Base-by-base conservation (phyloP, 2,797 vertebrate genomes). In the Lates japonicus region DNA sequence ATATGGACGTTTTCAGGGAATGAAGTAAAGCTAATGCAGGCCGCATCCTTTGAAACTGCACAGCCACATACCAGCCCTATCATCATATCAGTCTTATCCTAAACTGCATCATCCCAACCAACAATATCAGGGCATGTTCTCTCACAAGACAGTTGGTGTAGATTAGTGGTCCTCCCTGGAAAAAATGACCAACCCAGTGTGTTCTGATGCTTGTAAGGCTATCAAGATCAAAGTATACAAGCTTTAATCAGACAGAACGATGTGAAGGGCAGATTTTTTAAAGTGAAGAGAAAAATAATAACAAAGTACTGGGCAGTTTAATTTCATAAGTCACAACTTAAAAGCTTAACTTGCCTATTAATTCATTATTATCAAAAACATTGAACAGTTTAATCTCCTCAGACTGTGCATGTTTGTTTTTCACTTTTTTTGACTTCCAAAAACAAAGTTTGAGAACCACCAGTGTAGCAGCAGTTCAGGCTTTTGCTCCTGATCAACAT, bases 121-220 rank as follows among this genome's bases (percentile, higher is more conserved):
- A 63, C 58, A 64, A 37, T 14, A 52, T 44, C 20, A 29, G 48
- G 31, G 22, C 22, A 20, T 29, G 7, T 25, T 41, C 19, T 57
- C 25, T 57, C 9, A 66, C 65, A 20, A 17, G 69, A 57, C 64
- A 62, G 49, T 11, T 46, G 46, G 37, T 25, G 57, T 35, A 67
- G 52, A 71, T 81, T 67, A 62, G 63, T 17, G 73, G 11, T 42
- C 69, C 29, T 25, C 22, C 22, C 68, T 65, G 72, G 72, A 65
- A 63, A 76, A 37, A 20, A 66, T 64, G 31, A 75, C 31, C 11
- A 44, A 46, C 60, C 31, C 46, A 65, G 22, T 55, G 48, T 11
- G 60, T 31, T 41, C 41, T 58, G 60, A 58, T 25, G 19, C 39
- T 33, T 7, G 4, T 33, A 62, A 31, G 48, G 17, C 10, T 16